Evolutionary conservation across 2,888 invertebrate genomes (phyloP).

Genomic region (Glyphotaelius pellucidus): DNA sequence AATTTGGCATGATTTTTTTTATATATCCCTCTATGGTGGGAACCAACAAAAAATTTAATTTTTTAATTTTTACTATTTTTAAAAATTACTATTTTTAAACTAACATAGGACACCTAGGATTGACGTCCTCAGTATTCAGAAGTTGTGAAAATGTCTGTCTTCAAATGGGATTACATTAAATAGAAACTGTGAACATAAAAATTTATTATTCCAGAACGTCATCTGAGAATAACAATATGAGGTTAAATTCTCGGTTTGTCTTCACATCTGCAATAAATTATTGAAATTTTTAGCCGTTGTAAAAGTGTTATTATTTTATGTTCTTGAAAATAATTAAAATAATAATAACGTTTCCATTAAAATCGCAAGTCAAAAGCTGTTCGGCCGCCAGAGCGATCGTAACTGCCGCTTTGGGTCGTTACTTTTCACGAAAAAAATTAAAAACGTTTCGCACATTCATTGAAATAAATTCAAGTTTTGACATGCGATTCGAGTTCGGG

Average conservation of each 20-base stretch:
- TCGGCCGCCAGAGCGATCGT: background rate
- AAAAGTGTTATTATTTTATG: background rate
- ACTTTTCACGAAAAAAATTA: background rate
- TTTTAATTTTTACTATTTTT: no score
- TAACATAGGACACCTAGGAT: background rate
- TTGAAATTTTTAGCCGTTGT: background rate
- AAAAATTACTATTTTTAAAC: no score
- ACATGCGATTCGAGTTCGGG: background rate
- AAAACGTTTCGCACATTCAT: constrained; percentile 5
- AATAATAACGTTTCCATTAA: background rate
- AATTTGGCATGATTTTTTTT: no score
- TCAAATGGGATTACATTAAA: no score
- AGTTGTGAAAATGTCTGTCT: background rate
- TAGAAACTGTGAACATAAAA: background rate
- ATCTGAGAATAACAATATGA: background rate
- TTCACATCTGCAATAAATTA: background rate
- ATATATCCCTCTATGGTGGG: no score
- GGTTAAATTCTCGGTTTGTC: background rate
- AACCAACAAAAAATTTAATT: no score
- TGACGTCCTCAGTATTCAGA: background rate
- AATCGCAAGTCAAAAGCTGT: background rate
- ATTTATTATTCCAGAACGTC: background rate
- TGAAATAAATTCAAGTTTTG: constrained; percentile 11
- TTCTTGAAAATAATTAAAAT: background rate
- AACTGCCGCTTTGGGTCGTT: constrained; percentile 27